Evolutionary conservation across 2,113 vertebrate genomes (phyloP).

Genomic region (Cebus imitator): DNA sequence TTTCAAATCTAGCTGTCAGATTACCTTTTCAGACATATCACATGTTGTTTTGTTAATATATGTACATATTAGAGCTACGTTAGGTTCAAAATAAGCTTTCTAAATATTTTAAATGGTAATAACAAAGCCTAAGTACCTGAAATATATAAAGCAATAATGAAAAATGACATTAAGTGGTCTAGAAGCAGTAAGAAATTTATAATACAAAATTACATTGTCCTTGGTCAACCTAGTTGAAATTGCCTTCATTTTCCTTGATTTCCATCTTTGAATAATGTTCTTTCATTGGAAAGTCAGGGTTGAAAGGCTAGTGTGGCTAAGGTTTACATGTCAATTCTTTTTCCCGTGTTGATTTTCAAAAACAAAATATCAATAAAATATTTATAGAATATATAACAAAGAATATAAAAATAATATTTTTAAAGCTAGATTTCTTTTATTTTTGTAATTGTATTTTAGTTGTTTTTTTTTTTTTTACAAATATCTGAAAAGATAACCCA

Average conservation of each 20-base stretch:
- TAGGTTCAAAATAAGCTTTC: not conserved
- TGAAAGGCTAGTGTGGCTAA: not conserved
- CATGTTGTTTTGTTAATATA: not conserved
- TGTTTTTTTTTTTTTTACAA: not conserved
- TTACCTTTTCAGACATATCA: not conserved
- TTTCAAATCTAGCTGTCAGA: not conserved
- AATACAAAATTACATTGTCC: not conserved
- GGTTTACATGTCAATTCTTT: not conserved
- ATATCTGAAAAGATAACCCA: not conserved
- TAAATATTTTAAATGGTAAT: not conserved
- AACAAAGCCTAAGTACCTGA: not conserved
- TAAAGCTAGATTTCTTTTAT: not conserved
- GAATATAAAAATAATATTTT: not conserved
- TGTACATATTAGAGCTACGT: not conserved
- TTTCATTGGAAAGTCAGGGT: not conserved
- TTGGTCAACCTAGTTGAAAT: not conserved
- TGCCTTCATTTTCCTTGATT: not conserved
- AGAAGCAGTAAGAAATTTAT: not conserved
- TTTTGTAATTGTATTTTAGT: not conserved
- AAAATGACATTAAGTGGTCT: not conserved
- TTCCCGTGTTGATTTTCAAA: not conserved
- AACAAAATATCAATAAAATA: not conserved
- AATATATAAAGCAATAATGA: not conserved
- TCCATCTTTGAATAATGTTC: not conserved
- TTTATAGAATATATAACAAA: not conserved